Conservation (phyloP, 2,888 invertebrate species). For the Gerris lacustris region DNA sequence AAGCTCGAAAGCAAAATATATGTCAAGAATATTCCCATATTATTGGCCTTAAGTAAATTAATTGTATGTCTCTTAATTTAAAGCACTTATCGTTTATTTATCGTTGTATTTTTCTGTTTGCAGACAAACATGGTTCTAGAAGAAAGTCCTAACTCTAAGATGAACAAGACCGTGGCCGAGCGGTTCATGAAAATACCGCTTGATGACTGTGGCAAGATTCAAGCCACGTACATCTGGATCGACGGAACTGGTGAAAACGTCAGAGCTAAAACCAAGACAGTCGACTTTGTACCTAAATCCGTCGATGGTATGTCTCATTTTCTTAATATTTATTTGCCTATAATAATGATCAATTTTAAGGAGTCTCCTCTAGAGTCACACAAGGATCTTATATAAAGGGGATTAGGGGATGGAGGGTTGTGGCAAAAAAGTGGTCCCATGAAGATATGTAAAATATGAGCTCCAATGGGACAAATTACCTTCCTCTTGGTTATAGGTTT, state of each 20-base stretch:
- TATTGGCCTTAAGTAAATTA: too few relatives aligned
- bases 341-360: too few relatives aligned
- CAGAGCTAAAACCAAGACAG: conserved; percentile 76
- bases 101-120: neutral
- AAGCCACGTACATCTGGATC: conserved; percentile 89
- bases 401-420: too few relatives aligned
- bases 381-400: neutral
- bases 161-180: conserved; percentile 60
- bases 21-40: too few relatives aligned
- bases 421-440: too few relatives aligned
- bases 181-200: conserved; percentile 66
- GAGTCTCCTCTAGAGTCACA: neutral
- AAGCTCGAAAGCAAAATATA: too few relatives aligned
- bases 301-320: conserved; percentile 50
- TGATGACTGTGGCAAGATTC: conserved; percentile 55
- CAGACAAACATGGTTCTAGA: conserved; percentile 36
- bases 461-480: too few relatives aligned
- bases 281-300: conserved; percentile 64
- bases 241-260: conserved; percentile 71
- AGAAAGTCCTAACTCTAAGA: conserved; percentile 69
- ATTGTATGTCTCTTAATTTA: too few relatives aligned
- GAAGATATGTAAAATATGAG: too few relatives aligned
- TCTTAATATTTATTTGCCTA: neutral
- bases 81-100: too few relatives aligned
- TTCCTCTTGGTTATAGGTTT: too few relatives aligned